phyloP scores from a whole-genome alignment of 2,113 vertebrate genomes.

The Pelecanus crispus region DNA sequence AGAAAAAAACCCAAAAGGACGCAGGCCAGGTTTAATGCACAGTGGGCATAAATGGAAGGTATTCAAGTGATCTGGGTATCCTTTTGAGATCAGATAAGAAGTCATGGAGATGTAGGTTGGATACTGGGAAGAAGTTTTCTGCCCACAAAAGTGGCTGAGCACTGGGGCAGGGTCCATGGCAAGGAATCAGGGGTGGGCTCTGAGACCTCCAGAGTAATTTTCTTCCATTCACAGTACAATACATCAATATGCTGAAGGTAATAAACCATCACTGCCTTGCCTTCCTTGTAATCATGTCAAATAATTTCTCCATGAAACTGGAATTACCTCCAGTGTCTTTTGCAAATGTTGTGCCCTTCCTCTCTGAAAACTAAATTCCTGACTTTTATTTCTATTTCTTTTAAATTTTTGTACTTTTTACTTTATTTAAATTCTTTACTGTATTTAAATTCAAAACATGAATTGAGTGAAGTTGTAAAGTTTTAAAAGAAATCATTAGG shows the following conservation, averaged over 20 bases:
- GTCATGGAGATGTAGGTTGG: not conserved
- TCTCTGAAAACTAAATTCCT: not conserved
- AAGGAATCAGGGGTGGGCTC: not conserved
- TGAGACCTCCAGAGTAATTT: not conserved
- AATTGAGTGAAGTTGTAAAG: not conserved
- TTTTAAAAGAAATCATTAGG: not conserved
- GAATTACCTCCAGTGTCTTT: not conserved
- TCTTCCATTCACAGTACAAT: not conserved
- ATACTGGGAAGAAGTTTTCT: not conserved
- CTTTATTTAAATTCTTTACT: not conserved
- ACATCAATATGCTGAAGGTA: not conserved
- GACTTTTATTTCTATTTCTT: not conserved
- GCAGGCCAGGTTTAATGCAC: not conserved
- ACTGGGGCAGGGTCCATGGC: not conserved
- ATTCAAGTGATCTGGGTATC: not conserved
- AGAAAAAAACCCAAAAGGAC: not conserved
- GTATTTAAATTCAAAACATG: not conserved
- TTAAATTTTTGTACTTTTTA: not conserved
- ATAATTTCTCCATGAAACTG: not conserved
- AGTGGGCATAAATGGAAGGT: not conserved
- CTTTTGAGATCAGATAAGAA: not conserved
- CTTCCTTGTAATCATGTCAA: not conserved
- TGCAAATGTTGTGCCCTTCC: not conserved
- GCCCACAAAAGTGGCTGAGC: fast-evolving
- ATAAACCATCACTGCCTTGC: not conserved